A percentile compares a stretch with the other conserved stretches of the same genome.
These are phyloP conservation scores for Sacculina carcini DNA, from an alignment of 2,888 invertebrate genomes.

Conservation along the genomic window DNA sequence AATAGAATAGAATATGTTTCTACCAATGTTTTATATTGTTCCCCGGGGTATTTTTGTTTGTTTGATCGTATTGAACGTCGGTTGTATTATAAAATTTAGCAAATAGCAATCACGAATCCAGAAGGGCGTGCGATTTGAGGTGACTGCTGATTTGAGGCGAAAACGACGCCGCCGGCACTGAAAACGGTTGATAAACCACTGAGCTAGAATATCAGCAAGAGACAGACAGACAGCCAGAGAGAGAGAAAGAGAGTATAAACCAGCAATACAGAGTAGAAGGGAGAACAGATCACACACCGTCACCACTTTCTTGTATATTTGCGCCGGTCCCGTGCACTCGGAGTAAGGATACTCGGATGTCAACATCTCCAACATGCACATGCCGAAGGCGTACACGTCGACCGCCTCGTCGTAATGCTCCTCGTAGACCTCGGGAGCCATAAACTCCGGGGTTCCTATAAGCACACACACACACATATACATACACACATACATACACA, in stretches of 20 bases:
- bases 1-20: too few relatives aligned
- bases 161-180: too few relatives aligned
- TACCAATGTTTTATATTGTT: too few relatives aligned
- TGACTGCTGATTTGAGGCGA: too few relatives aligned
- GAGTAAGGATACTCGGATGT: conserved; percentile 98
- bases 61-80: too few relatives aligned
- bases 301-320: conserved; percentile 95
- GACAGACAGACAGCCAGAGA: too few relatives aligned
- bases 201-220: too few relatives aligned
- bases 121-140: too few relatives aligned
- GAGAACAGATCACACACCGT: conserved; percentile 35
- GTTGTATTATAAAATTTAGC: too few relatives aligned
- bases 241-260: not conserved
- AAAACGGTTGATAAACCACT: too few relatives aligned
- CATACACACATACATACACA: not conserved
- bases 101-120: too few relatives aligned
- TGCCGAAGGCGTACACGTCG: conserved; percentile 97
- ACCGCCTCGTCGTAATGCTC: conserved; percentile 98
- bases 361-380: conserved; percentile 99
- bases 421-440: conserved; percentile 98
- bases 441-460: conserved; percentile 67
- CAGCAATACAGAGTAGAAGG: not conserved
- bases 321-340: conserved; percentile 92
- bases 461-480: not conserved
- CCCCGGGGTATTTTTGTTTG: too few relatives aligned